phyloP scores from a whole-genome alignment of 2,113 vertebrate genomes.

The Murina feae region DNA sequence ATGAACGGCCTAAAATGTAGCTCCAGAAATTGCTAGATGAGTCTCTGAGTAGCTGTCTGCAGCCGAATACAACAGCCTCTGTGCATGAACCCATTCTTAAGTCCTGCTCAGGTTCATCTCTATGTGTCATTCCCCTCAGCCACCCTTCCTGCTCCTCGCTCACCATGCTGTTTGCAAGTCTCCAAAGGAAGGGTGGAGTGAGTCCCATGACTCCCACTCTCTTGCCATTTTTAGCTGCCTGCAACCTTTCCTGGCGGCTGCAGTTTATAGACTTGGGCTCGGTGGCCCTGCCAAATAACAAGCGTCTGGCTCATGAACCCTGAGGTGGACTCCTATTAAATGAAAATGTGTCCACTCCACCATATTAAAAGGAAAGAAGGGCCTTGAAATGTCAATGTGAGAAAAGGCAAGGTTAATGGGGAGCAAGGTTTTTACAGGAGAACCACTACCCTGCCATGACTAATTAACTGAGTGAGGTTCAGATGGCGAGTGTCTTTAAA shows the following conservation, averaged over 20 bases:
- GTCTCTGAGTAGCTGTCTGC: not conserved
- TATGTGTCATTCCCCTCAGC: not conserved
- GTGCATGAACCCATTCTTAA: not conserved
- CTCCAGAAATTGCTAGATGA: not conserved
- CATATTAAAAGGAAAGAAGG: conserved; percentile 56
- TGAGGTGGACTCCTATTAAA: conserved; percentile 63
- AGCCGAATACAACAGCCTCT: not conserved
- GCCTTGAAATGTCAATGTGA: conserved; percentile 66
- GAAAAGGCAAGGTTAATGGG: conserved; percentile 71
- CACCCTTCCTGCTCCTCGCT: not conserved
- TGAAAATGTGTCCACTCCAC: conserved; percentile 58
- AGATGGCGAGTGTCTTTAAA: conserved; percentile 70
- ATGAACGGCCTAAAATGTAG: not conserved
- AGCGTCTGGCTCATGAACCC: conserved; percentile 66
- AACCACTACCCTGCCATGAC: conserved; percentile 61
- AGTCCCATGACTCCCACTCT: conserved; percentile 18
- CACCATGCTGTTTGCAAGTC: conserved; percentile 24
- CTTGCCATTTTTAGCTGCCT: conserved; percentile 68
- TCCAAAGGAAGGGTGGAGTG: conserved; percentile 63
- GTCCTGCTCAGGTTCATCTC: not conserved
- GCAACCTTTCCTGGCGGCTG: conserved; percentile 66
- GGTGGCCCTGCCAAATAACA: conserved; percentile 57
- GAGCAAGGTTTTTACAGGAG: conserved; percentile 71
- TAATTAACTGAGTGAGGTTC: conserved; percentile 72
- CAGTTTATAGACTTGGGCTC: conserved; percentile 62